These are phyloP conservation scores for Ferrisia virgata DNA, from an alignment of 2,888 invertebrate species.

Conservation along the genomic window DNA sequence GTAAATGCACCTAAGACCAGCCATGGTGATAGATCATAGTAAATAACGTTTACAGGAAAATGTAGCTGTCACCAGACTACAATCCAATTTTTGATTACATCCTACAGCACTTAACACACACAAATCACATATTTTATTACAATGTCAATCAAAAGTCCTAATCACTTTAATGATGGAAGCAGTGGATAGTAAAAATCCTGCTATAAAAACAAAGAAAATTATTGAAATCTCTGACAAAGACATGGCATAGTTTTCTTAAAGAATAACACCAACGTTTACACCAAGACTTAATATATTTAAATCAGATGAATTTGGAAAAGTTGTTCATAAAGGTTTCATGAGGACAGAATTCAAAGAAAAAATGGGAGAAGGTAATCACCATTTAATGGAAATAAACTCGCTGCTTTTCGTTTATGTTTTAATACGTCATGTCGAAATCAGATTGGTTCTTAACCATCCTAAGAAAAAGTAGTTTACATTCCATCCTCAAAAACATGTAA, in stretches of 20 bases:
- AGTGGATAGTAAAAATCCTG: too few species aligned
- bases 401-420: not conserved
- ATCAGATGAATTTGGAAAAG: not conserved
- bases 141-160: too few species aligned
- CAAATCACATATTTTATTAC: too few species aligned
- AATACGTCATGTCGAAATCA: not conserved
- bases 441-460: not conserved
- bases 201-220: not conserved
- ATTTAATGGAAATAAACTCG: not conserved
- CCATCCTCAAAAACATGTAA: not conserved
- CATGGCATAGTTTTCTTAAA: not conserved
- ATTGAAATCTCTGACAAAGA: not conserved
- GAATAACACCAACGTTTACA: too few species aligned
- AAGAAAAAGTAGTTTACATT: not conserved
- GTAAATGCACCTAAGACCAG: too few species aligned
- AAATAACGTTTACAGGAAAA: too few species aligned
- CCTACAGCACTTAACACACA: too few species aligned
- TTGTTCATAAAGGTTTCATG: not conserved
- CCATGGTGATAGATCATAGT: too few species aligned
- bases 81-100: too few species aligned
- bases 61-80: too few species aligned
- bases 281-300: too few species aligned
- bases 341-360: not conserved
- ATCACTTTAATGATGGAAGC: too few species aligned
- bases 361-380: not conserved